Evolutionary conservation across 2,888 invertebrate genomes (phyloP).

Genomic region (Linnaemya vulpina): DNA sequence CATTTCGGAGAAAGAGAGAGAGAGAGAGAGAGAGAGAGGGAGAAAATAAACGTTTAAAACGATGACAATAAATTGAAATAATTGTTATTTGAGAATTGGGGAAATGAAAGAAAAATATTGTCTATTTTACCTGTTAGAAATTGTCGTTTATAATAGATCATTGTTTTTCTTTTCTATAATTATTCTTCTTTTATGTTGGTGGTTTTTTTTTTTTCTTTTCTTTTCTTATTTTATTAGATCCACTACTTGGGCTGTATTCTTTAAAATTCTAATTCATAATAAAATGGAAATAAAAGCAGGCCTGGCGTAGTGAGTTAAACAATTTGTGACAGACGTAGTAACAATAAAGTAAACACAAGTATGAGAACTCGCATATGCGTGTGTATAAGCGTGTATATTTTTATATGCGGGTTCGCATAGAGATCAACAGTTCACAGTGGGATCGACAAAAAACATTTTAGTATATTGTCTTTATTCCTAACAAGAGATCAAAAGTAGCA

Average conservation of each 20-base stretch:
- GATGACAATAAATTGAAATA: slow-evolving; percentile 67
- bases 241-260: slow-evolving; percentile 45
- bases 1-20: slow-evolving; percentile 49
- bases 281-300: slow-evolving; percentile 22
- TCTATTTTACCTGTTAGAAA: slow-evolving; percentile 66
- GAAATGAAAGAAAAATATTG: slow-evolving; percentile 58
- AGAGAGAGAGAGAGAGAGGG: too few species aligned
- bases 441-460: neutral
- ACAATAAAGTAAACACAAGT: slow-evolving; percentile 32
- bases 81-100: slow-evolving; percentile 71
- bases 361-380: neutral
- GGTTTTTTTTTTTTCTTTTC: slow-evolving; percentile 31
- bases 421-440: slow-evolving; percentile 13
- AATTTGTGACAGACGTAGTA: slow-evolving; percentile 62
- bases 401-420: neutral
- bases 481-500: too few species aligned
- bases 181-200: slow-evolving; percentile 47
- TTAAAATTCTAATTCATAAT: slow-evolving; percentile 46
- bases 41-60: slow-evolving; percentile 38
- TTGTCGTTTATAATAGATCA: slow-evolving; percentile 58
- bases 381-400: neutral
- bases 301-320: slow-evolving; percentile 35
- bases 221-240: slow-evolving; percentile 44
- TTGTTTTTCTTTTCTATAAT: slow-evolving; percentile 47
- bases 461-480: too few species aligned